These are phyloP conservation scores for Pluvianellus socialis DNA, from an alignment of 2,113 vertebrate species.

Conservation along the genomic window DNA sequence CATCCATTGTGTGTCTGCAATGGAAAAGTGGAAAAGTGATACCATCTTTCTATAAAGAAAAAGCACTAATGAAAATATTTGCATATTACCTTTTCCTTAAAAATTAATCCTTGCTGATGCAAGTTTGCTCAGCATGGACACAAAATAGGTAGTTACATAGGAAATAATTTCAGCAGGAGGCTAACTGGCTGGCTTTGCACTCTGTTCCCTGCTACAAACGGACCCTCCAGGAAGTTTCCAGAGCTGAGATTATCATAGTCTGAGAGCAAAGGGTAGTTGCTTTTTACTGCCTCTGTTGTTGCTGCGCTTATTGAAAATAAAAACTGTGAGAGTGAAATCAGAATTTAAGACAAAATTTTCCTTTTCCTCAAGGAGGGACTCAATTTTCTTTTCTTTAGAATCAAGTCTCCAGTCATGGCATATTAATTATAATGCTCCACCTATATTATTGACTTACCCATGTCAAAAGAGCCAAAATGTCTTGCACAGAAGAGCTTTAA, in stretches of 20 bases:
- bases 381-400: not conserved
- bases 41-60: not conserved
- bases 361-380: not conserved
- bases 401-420: not conserved
- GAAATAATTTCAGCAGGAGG: not conserved
- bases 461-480: not conserved
- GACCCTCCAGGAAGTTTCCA: not conserved
- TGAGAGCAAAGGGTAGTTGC: not conserved
- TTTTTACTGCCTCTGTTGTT: not conserved
- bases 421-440: not conserved
- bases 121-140: not conserved
- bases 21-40: not conserved
- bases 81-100: not conserved
- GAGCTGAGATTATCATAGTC: not conserved
- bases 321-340: not conserved
- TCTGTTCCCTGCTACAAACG: not conserved
- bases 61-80: not conserved
- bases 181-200: not conserved
- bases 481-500: not conserved
- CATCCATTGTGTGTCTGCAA: not conserved
- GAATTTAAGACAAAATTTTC: not conserved
- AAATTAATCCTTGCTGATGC: not conserved
- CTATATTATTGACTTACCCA: not conserved
- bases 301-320: not conserved
- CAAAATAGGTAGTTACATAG: not conserved